Evolutionary conservation across 2,113 vertebrate genomes (phyloP).

Genomic region (Hippocampus guttulatus): DNA sequence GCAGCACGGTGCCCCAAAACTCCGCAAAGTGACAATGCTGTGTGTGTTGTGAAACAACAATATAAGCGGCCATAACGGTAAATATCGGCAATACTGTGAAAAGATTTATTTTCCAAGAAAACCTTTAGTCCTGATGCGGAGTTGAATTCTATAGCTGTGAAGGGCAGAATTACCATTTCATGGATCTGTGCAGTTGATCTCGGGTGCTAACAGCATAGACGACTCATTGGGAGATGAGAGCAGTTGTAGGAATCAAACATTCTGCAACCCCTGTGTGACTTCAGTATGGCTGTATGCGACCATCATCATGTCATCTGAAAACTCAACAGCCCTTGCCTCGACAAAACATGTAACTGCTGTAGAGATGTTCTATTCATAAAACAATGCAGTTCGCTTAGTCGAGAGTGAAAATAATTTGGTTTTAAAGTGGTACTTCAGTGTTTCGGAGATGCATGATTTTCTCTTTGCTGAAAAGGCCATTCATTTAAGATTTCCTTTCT

Average conservation of each 20-base stretch:
- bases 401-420: slow-evolving; percentile 3
- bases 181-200: slow-evolving; percentile 22
- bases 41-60: neutral
- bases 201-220: slow-evolving; percentile 35
- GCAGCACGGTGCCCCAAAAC: neutral
- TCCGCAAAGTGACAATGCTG: neutral
- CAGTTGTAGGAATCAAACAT: slow-evolving; percentile 39
- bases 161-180: slow-evolving; percentile 27
- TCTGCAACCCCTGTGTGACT: slow-evolving; percentile 36
- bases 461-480: neutral
- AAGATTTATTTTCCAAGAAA: slow-evolving; percentile 2
- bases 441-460: neutral
- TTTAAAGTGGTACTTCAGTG: neutral
- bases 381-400: neutral
- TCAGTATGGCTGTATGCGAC: slow-evolving; percentile 42
- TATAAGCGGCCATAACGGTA: neutral
- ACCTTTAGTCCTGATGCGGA: neutral
- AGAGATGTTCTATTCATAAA: slow-evolving; percentile 1
- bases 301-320: slow-evolving; percentile 52
- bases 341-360: slow-evolving; percentile 23
- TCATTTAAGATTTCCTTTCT: no score
- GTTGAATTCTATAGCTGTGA: slow-evolving; percentile 19
- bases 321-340: slow-evolving; percentile 40
- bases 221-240: slow-evolving; percentile 36
- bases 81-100: neutral